Conservation (phyloP, 2,113 vertebrate species). For the Lophius piscatorius region DNA sequence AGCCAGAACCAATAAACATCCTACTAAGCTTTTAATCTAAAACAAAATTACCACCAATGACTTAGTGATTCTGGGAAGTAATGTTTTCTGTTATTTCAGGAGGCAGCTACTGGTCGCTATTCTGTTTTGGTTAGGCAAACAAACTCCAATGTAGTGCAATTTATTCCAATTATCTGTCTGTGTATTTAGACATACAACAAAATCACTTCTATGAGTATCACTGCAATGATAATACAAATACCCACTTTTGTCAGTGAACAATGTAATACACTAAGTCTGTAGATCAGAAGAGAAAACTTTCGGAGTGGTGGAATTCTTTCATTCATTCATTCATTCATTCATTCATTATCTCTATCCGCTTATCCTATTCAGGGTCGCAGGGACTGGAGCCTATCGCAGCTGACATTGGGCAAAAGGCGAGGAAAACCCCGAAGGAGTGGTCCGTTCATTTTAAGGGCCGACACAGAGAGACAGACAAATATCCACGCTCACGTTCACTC, state of each 20-base stretch:
- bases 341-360: too few relatives aligned
- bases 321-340: too few relatives aligned
- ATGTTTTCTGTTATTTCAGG: constrained; percentile 42
- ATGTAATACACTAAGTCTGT: background rate
- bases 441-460: too few relatives aligned
- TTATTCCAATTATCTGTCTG: constrained; percentile 23
- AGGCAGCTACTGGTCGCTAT: constrained; percentile 38
- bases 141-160: background rate
- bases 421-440: too few relatives aligned
- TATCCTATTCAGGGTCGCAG: too few relatives aligned
- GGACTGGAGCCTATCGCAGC: too few relatives aligned
- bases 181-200: constrained; percentile 1
- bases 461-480: too few relatives aligned
- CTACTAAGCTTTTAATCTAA: constrained; percentile 68
- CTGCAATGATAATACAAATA: constrained; percentile 5
- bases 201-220: constrained; percentile 11
- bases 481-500: too few relatives aligned
- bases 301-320: too few relatives aligned
- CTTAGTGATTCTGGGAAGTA: constrained; percentile 38
- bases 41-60: constrained; percentile 69
- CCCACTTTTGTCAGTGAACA: constrained; percentile 19
- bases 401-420: too few relatives aligned
- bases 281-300: too few relatives aligned
- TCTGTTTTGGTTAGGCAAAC: constrained; percentile 24
- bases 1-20: constrained; percentile 38